phyloP scores from a whole-genome alignment of 2,888 invertebrate genomes.

The Cerceris rybyensis region DNA sequence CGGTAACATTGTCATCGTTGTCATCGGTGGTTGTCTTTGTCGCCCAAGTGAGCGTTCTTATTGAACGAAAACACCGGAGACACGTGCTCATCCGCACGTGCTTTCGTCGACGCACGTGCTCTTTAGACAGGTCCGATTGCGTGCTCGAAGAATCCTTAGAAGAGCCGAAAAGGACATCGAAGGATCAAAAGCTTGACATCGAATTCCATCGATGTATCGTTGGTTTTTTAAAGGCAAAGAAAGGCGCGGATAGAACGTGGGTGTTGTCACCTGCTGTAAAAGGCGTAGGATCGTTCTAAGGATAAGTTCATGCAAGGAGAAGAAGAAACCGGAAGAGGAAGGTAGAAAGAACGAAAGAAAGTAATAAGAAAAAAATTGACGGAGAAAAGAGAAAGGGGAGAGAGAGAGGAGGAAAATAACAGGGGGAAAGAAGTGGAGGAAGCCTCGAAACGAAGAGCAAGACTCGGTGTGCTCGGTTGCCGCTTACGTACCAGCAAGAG shows the following conservation, averaged over 20 bases:
- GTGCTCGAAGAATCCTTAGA: conserved; percentile 4
- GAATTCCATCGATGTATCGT: background rate
- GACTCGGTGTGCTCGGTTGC: conserved; percentile 38
- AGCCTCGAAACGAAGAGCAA: conserved; percentile 48
- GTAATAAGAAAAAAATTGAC: background rate
- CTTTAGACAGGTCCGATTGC: conserved; percentile 26
- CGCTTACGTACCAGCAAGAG: conserved; percentile 68
- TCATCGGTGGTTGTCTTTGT: background rate
- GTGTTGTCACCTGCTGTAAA: background rate
- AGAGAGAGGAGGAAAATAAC: background rate
- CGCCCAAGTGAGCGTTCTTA: conserved; percentile 12
- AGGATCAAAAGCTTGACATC: background rate
- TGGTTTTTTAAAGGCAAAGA: conserved; percentile 3
- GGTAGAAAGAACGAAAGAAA: too few relatives aligned
- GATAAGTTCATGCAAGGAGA: background rate
- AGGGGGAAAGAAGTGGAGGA: conserved; percentile 36
- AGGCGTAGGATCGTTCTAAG: background rate
- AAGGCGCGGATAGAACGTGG: background rate
- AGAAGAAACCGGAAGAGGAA: too few relatives aligned
- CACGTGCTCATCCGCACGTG: conserved; percentile 61
- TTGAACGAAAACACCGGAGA: conserved; percentile 43
- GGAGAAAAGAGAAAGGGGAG: conserved; percentile 9
- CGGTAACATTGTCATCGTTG: background rate
- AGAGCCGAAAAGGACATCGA: background rate
- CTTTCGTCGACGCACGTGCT: conserved; percentile 53